A percentile compares a stretch with the other conserved stretches of the same genome.
Evolutionary conservation across 2,113 vertebrate species (phyloP).

Genomic region (Hypanus sabinus): DNA sequence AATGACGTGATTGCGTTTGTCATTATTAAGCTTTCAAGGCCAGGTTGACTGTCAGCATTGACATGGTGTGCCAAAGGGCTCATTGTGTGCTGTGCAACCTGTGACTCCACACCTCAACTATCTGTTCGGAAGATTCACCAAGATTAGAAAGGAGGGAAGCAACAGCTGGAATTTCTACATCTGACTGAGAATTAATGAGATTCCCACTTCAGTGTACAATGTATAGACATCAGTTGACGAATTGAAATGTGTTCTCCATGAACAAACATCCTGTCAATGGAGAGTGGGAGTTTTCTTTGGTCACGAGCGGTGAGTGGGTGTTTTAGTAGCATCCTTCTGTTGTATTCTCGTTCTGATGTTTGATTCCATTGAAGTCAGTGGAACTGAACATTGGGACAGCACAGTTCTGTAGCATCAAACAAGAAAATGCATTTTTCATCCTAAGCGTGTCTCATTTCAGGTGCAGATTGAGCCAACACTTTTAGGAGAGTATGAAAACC

Average conservation of each 20-base stretch:
- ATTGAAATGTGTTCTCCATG: neutral
- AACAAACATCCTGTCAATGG: neutral
- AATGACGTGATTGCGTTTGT: neutral
- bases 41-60: neutral
- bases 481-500: neutral
- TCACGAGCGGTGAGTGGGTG: no score
- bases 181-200: neutral
- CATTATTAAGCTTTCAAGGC: neutral
- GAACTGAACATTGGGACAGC: no score
- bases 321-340: no score
- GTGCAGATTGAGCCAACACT: neutral
- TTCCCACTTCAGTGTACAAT: neutral
- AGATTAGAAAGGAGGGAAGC: neutral
- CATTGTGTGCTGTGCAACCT: no score
- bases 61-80: no score
- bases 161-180: neutral
- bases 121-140: neutral
- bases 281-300: no score
- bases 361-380: no score
- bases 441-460: neutral
- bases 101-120: neutral
- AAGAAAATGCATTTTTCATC: no score
- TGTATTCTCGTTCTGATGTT: no score
- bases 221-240: neutral
- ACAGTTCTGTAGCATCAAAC: no score